Evolutionary conservation across 2,888 invertebrate genomes (phyloP).

Genomic region (Drosophila ustulata): DNA sequence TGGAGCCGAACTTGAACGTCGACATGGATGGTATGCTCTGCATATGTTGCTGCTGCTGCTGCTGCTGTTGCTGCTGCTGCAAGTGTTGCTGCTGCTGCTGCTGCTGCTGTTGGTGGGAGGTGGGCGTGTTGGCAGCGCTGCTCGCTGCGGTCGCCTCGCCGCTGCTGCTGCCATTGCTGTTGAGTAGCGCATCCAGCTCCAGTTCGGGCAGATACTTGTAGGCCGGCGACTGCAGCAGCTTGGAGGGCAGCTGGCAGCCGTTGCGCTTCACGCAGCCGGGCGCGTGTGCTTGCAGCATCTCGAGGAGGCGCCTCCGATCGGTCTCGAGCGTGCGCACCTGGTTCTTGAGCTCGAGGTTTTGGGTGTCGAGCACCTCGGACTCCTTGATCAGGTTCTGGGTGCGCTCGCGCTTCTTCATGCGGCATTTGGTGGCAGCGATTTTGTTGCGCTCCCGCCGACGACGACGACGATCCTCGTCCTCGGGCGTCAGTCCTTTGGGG

Average conservation of each 20-base stretch:
- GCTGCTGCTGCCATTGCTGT: constrained; percentile 33
- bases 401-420: constrained; percentile 96
- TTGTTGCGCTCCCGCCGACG: constrained; percentile 96
- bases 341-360: constrained; percentile 93
- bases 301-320: constrained; percentile 91
- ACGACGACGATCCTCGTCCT: constrained; percentile 95
- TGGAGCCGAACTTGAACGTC: constrained; percentile 82
- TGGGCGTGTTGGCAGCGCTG: constrained; percentile 29
- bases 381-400: constrained; percentile 94
- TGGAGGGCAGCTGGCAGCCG: constrained; percentile 82
- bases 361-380: constrained; percentile 93
- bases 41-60: constrained; percentile 74
- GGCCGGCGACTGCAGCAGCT: constrained; percentile 83
- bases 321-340: constrained; percentile 93
- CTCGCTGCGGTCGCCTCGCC: constrained; percentile 40
- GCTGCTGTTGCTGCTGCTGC: constrained; percentile 45
- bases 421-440: constrained; percentile 97
- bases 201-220: constrained; percentile 82
- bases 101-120: constrained; percentile 23
- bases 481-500: constrained; percentile 90
- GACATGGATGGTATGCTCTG: constrained; percentile 84
- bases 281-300: constrained; percentile 91
- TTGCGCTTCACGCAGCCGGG: constrained; percentile 88
- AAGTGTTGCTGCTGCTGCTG: constrained; percentile 43
- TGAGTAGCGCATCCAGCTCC: constrained; percentile 71